Conservation (phyloP, 2,113 vertebrate genomes). For the Xenopus borealis region DNA sequence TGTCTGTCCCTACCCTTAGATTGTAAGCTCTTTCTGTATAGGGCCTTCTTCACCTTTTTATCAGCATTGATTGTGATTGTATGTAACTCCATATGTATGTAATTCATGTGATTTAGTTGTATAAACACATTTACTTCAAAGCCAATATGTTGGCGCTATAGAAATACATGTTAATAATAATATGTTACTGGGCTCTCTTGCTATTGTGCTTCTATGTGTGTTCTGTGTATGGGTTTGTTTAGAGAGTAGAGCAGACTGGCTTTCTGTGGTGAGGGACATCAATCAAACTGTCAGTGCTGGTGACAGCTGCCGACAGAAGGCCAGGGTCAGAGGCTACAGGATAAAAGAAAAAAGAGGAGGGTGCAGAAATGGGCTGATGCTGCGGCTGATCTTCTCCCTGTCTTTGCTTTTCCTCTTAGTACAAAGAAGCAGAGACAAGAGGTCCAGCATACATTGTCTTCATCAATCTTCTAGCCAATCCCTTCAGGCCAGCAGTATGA, state of each 20-base stretch:
- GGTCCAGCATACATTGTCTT: constrained; percentile 67
- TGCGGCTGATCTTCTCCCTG: not conserved
- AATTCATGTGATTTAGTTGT: too few species aligned
- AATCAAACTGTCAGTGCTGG: constrained; percentile 81
- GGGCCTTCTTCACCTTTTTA: too few species aligned
- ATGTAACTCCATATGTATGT: too few species aligned
- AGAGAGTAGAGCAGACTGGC: constrained; percentile 87
- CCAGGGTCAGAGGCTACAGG: constrained; percentile 88
- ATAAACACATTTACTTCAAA: too few species aligned
- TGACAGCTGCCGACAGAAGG: constrained; percentile 83
- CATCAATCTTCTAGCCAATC: constrained; percentile 99
- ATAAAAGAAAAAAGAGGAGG: constrained; percentile 79
- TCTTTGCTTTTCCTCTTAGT: constrained; percentile 1
- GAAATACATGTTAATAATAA: too few species aligned
- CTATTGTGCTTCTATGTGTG: too few species aligned
- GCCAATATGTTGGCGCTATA: too few species aligned
- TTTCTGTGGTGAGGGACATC: constrained; percentile 84
- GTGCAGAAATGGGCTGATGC: constrained; percentile 6
- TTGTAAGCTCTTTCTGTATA: too few species aligned
- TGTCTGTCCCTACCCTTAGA: too few species aligned
- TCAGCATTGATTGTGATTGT: too few species aligned
- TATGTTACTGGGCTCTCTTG: too few species aligned
- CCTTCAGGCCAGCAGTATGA: constrained; percentile 99
- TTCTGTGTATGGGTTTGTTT: constrained; percentile 6
- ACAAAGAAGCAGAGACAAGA: constrained; percentile 27